Conservation (phyloP, 1,140 invertebrate species). For the Leucophenga varia region DNA sequence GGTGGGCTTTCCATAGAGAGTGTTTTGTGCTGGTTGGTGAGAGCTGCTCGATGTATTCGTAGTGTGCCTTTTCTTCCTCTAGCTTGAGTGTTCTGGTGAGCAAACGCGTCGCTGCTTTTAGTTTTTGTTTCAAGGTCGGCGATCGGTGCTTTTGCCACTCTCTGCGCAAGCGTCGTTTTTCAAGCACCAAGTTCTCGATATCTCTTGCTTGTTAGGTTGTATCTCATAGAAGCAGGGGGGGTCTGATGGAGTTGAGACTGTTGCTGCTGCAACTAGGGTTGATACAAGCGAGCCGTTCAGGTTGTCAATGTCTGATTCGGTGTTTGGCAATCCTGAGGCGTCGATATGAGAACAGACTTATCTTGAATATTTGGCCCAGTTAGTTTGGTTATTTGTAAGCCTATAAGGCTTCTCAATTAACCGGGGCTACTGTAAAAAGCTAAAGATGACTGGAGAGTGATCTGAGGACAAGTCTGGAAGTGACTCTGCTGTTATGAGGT, state of each 20-base stretch:
- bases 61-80: too few relatives aligned
- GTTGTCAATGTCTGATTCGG: background rate
- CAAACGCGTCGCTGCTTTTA: background rate
- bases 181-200: background rate
- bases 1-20: constrained; percentile 1
- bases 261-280: background rate
- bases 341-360: background rate
- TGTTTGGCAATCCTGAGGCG: background rate
- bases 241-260: background rate
- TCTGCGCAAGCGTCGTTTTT: background rate
- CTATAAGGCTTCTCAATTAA: background rate
- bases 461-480: background rate
- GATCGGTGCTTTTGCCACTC: background rate
- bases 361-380: background rate
- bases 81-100: background rate
- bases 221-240: background rate
- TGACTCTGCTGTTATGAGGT: background rate
- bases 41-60: background rate
- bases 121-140: background rate
- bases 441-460: background rate
- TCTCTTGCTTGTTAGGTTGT: background rate
- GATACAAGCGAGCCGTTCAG: background rate
- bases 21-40: background rate
- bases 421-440: background rate
- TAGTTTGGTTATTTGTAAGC: background rate